These are phyloP conservation scores for Harpegnathos saltator DNA, from an alignment of 1,140 invertebrate genomes.

Conservation along the genomic window DNA sequence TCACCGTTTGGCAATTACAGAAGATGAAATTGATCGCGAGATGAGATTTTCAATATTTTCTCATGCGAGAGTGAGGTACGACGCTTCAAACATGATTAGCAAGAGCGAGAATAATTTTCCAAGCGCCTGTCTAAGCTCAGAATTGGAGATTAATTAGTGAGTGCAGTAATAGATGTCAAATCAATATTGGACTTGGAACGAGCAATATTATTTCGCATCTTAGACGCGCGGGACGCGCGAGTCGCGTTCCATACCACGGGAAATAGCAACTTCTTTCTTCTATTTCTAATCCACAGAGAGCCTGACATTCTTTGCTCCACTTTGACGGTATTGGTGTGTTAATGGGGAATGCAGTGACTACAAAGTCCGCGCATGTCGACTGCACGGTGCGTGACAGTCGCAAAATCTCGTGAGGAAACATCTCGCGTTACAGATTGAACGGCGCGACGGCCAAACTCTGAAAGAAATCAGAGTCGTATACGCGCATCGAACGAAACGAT, in stretches of 20 bases:
- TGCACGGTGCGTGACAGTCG: neutral
- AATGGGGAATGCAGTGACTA: constrained; percentile 31
- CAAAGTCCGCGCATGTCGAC: constrained; percentile 40
- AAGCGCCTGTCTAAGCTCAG: neutral
- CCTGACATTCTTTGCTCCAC: constrained; percentile 27
- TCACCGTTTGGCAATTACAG: neutral
- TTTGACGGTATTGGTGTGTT: constrained; percentile 41
- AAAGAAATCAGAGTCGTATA: neutral
- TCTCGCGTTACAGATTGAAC: constrained; percentile 21
- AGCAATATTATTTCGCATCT: neutral
- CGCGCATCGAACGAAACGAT: neutral
- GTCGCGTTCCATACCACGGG: neutral
- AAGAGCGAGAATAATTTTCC: neutral
- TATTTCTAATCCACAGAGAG: neutral
- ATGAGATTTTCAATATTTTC: neutral
- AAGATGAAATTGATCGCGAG: neutral
- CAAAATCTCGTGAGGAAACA: constrained; percentile 28
- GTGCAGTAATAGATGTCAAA: constrained; percentile 11
- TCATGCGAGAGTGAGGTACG: too few species aligned
- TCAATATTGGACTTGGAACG: neutral
- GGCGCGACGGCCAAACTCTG: neutral
- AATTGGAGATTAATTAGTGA: neutral
- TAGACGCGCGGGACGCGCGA: too few species aligned
- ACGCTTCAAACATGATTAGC: constrained; percentile 4
- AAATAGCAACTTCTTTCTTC: constrained; percentile 11